Percentiles rank a stretch among this genome's conserved stretches.
Conservation (phyloP, 2,888 invertebrate genomes). For the Patella ulyssiponensis region DNA sequence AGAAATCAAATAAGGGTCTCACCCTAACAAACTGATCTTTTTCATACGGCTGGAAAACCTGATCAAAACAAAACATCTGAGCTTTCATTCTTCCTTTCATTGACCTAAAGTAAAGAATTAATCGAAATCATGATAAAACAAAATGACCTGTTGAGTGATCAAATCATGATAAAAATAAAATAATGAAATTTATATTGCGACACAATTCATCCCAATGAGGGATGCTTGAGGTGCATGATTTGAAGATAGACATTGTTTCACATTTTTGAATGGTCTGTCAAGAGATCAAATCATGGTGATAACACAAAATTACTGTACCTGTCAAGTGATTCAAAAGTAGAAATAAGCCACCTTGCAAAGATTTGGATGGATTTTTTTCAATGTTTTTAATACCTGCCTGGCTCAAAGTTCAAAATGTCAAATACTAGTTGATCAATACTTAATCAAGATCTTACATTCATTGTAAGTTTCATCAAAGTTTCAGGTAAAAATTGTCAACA, state of each 20-base stretch:
- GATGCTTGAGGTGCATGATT: too few relatives aligned
- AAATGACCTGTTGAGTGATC: background rate
- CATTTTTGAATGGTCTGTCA: background rate
- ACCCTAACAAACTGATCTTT: constrained; percentile 68
- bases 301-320: too few relatives aligned
- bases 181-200: too few relatives aligned
- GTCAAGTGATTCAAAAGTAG: background rate
- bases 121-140: background rate
- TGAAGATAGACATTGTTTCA: too few relatives aligned
- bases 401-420: background rate
- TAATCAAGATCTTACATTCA: too few relatives aligned
- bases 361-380: background rate
- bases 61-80: constrained; percentile 69
- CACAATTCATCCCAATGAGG: too few relatives aligned
- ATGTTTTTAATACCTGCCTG: background rate
- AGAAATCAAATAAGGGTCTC: constrained; percentile 28
- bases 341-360: background rate
- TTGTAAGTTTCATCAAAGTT: too few relatives aligned
- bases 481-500: too few relatives aligned
- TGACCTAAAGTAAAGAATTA: constrained; percentile 57
- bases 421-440: too few relatives aligned
- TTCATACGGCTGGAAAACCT: constrained; percentile 67
- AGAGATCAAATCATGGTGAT: background rate
- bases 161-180: background rate
- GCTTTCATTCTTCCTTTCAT: constrained; percentile 66